These are phyloP conservation scores for Gnathonemus longibarbis DNA, from an alignment of 2,113 vertebrate species.

Conservation along the genomic window DNA sequence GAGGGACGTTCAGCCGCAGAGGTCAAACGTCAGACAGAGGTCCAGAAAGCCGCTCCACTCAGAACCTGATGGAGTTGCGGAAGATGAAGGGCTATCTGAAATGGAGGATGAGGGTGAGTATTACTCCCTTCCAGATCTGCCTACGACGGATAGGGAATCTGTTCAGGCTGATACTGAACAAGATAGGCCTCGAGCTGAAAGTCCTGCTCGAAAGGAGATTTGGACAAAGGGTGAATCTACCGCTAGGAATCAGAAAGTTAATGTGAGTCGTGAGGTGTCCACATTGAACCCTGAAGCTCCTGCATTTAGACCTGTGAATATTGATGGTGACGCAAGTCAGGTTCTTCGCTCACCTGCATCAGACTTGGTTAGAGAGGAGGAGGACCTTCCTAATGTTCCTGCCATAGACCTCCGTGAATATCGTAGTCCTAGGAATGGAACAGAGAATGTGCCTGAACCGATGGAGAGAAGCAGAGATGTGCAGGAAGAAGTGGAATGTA, in stretches of 20 bases:
- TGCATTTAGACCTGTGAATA: not conserved
- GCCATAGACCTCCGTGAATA: no score
- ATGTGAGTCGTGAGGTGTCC: not conserved
- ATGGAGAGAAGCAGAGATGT: no score
- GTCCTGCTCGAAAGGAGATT: not conserved
- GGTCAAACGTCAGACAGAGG: no score
- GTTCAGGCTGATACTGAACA: not conserved
- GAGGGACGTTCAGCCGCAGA: no score
- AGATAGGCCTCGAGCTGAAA: not conserved
- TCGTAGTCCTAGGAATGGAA: no score
- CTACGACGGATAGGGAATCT: not conserved
- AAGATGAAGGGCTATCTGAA: not conserved
- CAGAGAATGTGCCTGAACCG: no score
- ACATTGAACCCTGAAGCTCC: not conserved
- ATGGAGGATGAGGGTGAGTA: not conserved
- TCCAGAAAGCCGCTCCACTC: not conserved
- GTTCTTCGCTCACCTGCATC: not conserved
- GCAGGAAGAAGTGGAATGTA: no score
- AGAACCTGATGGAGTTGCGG: not conserved
- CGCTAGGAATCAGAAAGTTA: not conserved
- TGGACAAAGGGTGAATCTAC: not conserved
- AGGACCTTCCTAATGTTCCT: not conserved
- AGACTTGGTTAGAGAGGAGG: not conserved
- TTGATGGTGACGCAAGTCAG: not conserved
- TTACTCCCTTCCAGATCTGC: not conserved